Evolutionary conservation across 2,888 invertebrate species (phyloP).

Genomic region (Eupithecia dodoneata): DNA sequence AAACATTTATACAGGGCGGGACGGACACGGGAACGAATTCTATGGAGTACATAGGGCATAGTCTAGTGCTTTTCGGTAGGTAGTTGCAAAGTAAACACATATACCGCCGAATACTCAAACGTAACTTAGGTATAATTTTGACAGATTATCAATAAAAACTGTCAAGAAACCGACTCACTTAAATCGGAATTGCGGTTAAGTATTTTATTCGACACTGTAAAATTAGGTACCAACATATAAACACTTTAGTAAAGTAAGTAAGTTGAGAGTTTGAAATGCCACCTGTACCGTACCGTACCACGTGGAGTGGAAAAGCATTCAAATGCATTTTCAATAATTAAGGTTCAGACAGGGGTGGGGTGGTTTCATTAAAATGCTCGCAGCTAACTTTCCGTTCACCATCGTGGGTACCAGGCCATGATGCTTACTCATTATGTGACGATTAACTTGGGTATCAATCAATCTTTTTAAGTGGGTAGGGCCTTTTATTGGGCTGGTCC

Average conservation of each 20-base stretch:
- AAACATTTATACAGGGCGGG: slow-evolving; percentile 31
- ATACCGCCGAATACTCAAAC: no score
- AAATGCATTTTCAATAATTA: slow-evolving; percentile 84
- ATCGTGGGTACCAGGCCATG: slow-evolving; percentile 50
- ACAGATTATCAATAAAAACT: no score
- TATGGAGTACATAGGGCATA: not conserved
- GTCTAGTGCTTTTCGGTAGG: not conserved
- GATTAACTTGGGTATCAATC: not conserved
- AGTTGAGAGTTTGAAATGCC: not conserved
- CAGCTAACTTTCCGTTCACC: slow-evolving; percentile 73
- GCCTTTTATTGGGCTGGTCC: no score
- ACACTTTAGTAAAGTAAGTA: not conserved
- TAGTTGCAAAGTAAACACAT: not conserved
- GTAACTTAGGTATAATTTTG: no score
- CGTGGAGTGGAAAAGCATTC: slow-evolving; percentile 18
- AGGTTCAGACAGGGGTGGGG: slow-evolving; percentile 81
- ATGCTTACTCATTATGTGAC: slow-evolving; percentile 34
- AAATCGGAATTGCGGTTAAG: no score
- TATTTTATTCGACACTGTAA: not conserved
- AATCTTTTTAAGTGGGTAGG: not conserved
- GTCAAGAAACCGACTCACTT: no score
- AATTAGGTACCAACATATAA: not conserved
- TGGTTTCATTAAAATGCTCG: slow-evolving; percentile 73
- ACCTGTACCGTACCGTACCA: slow-evolving; percentile 3
- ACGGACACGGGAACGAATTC: slow-evolving; percentile 8